Conservation (phyloP, 2,797 vertebrate species). For the Parauchenoglanis ngamensis region DNA sequence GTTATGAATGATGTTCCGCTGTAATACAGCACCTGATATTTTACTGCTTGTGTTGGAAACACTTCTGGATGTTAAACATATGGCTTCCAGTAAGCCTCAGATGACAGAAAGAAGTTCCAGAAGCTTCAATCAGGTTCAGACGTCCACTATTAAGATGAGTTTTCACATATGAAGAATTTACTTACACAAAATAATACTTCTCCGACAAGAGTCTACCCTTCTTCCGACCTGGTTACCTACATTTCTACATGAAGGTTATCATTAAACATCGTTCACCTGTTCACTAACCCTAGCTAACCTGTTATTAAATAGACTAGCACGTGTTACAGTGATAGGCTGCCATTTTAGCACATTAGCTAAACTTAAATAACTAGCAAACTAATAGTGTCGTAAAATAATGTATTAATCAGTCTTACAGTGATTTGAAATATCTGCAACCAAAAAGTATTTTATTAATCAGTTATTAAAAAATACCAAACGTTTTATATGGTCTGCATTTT, state of each 20-base stretch:
- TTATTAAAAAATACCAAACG: background rate
- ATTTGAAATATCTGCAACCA: background rate
- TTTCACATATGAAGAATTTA: background rate
- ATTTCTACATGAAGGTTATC: too few species aligned
- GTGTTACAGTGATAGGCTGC: background rate
- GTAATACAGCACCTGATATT: conserved; percentile 39
- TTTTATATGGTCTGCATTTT: background rate
- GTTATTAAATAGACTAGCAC: background rate
- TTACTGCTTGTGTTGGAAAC: conserved; percentile 25
- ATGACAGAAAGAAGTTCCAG: background rate
- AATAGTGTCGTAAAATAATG: background rate
- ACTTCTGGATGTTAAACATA: conserved; percentile 11
- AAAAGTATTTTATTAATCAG: background rate
- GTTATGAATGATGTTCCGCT: conserved; percentile 26
- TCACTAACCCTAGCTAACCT: background rate
- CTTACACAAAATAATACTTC: background rate
- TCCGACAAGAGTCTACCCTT: background rate
- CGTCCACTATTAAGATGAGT: background rate
- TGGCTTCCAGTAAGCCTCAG: background rate
- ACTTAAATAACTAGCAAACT: background rate
- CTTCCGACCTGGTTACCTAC: background rate
- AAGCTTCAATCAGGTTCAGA: conserved; percentile 1
- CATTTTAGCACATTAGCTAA: background rate
- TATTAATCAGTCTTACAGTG: background rate
- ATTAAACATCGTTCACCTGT: background rate